Evolutionary conservation across 2,797 vertebrate genomes (phyloP).

Genomic region (Lophius americanus): DNA sequence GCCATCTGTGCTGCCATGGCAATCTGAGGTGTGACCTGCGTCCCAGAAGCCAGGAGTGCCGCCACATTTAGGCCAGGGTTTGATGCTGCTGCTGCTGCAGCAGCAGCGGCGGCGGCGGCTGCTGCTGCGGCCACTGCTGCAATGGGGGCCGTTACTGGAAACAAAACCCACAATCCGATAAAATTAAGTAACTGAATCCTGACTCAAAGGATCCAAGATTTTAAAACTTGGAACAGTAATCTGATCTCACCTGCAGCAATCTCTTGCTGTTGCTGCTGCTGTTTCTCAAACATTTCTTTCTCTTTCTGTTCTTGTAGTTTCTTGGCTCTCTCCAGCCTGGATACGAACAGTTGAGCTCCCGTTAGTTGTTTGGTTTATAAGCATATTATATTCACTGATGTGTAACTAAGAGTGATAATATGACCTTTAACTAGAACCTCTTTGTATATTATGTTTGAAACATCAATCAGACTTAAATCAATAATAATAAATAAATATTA

Average conservation of each 20-base stretch:
- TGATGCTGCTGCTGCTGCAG: conserved; percentile 78
- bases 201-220: background rate
- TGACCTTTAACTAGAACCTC: too few relatives aligned
- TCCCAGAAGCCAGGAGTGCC: conserved; percentile 94
- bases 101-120: conserved; percentile 76
- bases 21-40: conserved; percentile 97
- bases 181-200: background rate
- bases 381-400: background rate
- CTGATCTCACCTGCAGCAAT: conserved; percentile 85
- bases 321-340: conserved; percentile 95
- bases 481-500: too few relatives aligned
- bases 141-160: conserved; percentile 68
- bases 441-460: background rate
- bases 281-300: conserved; percentile 95
- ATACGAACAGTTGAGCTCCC: conserved; percentile 17
- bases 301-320: conserved; percentile 98
- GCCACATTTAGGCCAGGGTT: conserved; percentile 93
- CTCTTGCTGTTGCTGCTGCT: conserved; percentile 91
- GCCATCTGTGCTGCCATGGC: conserved; percentile 99
- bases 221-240: background rate
- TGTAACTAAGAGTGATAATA: conserved; percentile 4
- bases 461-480: background rate
- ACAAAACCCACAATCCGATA: conserved; percentile 10
- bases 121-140: conserved; percentile 71
- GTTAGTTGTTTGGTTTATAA: background rate